Evolutionary conservation across 2,113 vertebrate species (phyloP), one percentile per base, ranked within the genome.

Genomic region (Paramormyrops kingsleyae): DNA sequence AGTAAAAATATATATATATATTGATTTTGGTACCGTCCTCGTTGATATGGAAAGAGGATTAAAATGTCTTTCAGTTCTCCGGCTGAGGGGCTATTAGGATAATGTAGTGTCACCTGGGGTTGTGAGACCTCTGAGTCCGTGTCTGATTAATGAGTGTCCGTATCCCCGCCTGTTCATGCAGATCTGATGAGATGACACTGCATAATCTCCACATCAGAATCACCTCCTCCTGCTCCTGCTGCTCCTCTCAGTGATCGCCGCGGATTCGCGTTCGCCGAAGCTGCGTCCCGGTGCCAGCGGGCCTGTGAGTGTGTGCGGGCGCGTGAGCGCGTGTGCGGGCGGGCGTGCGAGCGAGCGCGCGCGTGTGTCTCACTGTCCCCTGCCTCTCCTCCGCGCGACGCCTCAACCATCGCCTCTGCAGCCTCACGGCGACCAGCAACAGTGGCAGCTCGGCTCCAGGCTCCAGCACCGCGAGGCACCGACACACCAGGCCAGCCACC

Each of bases 351-450:
- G 46, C 46, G 46, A 31, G 62, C 62, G 92, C 88, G 91, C 93
- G 92, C 89, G 90, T 86, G 66, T 91, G 92, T 94, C 93, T 94
- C 62, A 52, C 95, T 92, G 35, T 90, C 89, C 59, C n/a, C 17
- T 56, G 92, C 85, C 7, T 7, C 56, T 90, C 90, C 56, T 19
- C 44, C 56, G 19, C 35, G 49, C 88, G 13, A 4, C 88, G 49
- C 7, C 21, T 42, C 42, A 47, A 35, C 62, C 44, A 15, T 50
- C 15, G 44, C 35, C 31, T 85, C 56, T 74, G 52, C 12, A 83
- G 91, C 83, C 0, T 90, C 91, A 47, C 83, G 90, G 94, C 24
- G 91, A 53, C 94, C 53, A 94, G 93, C 94, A 46, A 88, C 89
- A 93, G 95, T 91, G 92, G 66, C 46, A 50, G 49, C 90, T 92